Percentiles rank a stretch among this genome's conserved stretches.
Conservation (phyloP, 2,888 invertebrate species). For the Heliconius ismenius region DNA sequence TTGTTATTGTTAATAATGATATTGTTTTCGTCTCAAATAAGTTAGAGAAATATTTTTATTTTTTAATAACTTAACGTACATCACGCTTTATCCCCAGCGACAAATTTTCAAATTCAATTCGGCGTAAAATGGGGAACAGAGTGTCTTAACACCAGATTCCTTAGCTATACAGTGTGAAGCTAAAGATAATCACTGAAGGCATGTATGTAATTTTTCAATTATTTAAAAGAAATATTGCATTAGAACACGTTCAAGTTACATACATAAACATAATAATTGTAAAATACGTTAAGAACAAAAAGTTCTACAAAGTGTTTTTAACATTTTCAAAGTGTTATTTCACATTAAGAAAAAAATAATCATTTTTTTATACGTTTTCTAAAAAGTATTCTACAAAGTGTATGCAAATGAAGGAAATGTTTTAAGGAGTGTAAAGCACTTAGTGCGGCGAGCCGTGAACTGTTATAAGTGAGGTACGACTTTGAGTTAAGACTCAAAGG, state of each 20-base stretch:
- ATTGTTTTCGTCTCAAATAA: too few species aligned
- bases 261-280: background rate
- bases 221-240: background rate
- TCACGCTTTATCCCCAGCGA: too few species aligned
- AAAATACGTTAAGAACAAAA: background rate
- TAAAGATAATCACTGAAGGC: too few species aligned
- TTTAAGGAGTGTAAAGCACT: constrained; percentile 23
- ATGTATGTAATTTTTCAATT: background rate
- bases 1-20: background rate
- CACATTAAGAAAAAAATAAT: too few species aligned
- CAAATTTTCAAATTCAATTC: too few species aligned
- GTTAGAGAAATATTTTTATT: too few species aligned
- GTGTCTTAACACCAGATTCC: too few species aligned
- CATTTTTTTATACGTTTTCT: too few species aligned
- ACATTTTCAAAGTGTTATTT: too few species aligned
- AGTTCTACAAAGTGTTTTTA: background rate
- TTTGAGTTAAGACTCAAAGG: constrained; percentile 4
- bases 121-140: too few species aligned
- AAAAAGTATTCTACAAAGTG: background rate
- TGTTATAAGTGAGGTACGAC: constrained; percentile 22
- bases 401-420: constrained; percentile 21
- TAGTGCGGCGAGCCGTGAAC: constrained; percentile 24
- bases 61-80: too few species aligned
- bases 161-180: too few species aligned
- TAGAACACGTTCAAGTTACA: background rate